Base-by-base conservation (phyloP, 2,888 invertebrate species). In the Volucella bombylans region DNA sequence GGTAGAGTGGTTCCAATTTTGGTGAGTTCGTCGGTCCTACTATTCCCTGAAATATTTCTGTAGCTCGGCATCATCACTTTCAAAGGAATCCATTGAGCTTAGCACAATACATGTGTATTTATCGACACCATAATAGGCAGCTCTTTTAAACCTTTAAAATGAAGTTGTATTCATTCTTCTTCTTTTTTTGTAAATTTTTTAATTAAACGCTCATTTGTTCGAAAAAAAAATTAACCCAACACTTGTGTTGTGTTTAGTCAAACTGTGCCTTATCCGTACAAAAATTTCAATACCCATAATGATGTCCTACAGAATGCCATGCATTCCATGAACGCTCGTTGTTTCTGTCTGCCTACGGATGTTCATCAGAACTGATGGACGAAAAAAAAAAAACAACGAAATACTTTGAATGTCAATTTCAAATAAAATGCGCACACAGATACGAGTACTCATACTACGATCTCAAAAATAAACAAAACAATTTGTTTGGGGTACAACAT, bases 361-460 rank as follows among this genome's bases (percentile, higher is more conserved):
- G 38, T 68, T 12, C 47, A 55, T 54, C 23, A 45, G 43, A 23
- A 23, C 31, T 12, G 67, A 14, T 4, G 31, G 10, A 23, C 1
- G 9, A 47, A 61, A 61, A 18, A 38, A 50, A 15, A 49, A 49
- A 64, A 54, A 47, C 0, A 39, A 79, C 38, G n/a, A 69, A 79
- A 83, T 74, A 64, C 64, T 74, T 79, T 74, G 74, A 71, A 83
- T 79, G 83, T 83, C 79, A 67, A 79, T 83, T 79, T 83, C 74
- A 83, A 83, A 83, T 69, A 69, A 71, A 78, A 43, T 47, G 18
- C 64, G 68, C 64, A 67, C 55, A 52, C 15, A 62, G 6, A 31
- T 31, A 31, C 31, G 31, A 31, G 6, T 38, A 14, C 47, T 14
- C 49, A 31, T 14, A n/a, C 2, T 14, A 47, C 15, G 10, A 39